These are phyloP conservation scores for Acromyrmex heyeri DNA, from an alignment of 1,140 invertebrate genomes.

Conservation along the genomic window DNA sequence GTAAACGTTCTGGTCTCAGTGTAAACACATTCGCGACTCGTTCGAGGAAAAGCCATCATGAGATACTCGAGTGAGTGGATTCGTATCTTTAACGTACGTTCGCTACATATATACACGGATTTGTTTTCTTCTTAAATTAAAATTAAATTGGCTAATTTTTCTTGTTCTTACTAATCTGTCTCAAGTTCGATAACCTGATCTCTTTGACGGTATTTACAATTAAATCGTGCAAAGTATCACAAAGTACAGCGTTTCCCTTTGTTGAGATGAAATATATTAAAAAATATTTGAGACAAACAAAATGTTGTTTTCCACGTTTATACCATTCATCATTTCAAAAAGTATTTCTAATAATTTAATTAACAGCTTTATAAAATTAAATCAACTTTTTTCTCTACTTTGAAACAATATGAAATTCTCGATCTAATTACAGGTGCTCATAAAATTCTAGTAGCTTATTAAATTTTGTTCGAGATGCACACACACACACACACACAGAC, in stretches of 20 bases:
- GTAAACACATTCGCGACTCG: not conserved
- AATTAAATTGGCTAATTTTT: not conserved
- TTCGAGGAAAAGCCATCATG: not conserved
- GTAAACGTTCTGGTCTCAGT: not conserved
- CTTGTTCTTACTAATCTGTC: not conserved
- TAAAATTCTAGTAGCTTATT: not conserved
- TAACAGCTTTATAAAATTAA: not conserved
- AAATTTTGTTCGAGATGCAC: not conserved
- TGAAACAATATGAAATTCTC: not conserved
- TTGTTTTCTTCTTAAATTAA: not conserved
- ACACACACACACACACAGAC: too few relatives aligned
- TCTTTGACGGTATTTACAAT: not conserved
- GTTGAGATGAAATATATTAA: not conserved
- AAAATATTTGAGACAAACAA: not conserved
- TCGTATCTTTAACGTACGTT: slow-evolving; percentile 7
- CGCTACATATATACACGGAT: not conserved
- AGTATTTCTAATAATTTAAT: not conserved
- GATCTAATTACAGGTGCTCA: not conserved
- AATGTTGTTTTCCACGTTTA: not conserved
- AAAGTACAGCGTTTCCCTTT: not conserved
- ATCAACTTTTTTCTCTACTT: not conserved
- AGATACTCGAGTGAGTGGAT: not conserved
- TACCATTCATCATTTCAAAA: not conserved
- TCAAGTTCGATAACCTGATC: not conserved
- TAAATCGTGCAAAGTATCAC: not conserved